Base-by-base conservation (phyloP, 2,797 vertebrate species). In the Sebastes wilsoni region DNA sequence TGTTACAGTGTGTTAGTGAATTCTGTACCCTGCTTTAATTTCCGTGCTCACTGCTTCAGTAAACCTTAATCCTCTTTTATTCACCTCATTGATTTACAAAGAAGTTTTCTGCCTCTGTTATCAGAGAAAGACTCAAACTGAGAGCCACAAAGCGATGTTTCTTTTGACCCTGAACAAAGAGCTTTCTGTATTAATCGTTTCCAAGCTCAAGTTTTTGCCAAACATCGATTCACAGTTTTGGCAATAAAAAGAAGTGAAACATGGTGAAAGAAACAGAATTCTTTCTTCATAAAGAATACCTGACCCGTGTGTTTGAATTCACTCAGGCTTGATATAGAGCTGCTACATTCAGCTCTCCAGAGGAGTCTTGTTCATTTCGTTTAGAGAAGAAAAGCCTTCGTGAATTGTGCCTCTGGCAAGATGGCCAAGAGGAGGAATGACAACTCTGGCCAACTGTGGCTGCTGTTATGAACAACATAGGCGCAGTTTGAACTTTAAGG, bases 31-130 rank as follows among this genome's bases (percentile, higher is more conserved):
- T 11, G 22, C 18, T 38, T 54, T 62, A 27, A 65, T 86, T 75
- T 52, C 46, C 38, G 18, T 25, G 27, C 30, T 62, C 20, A 2
- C 27, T 56, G 67, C 64, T 76, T 61, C 46, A 73, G 13, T 38
- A 66, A 82, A 86, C 22, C 16, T 75, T 22, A 66, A 81, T 80
- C 68, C 75, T 58, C 23, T 69, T 82, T 81, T 80, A 80, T 49
- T 46, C 68, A 79, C 77, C 70, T 87, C 70, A 55, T 27, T 72
- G 74, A 56, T 52, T 86, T 58, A 77, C 75, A 87, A 86, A 81
- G 71, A 54, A 0, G 1, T 60, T 88, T 70, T 79, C 70, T 20
- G 28, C 56, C 66, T 60, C 28, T 34, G 65, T 67, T 70, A 28
- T 75, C 61, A 55, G 56, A 67, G 27, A 54, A 46, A 59, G 16